phyloP scores from a whole-genome alignment of 2,113 vertebrate genomes.

The Caloenas nicobarica region DNA sequence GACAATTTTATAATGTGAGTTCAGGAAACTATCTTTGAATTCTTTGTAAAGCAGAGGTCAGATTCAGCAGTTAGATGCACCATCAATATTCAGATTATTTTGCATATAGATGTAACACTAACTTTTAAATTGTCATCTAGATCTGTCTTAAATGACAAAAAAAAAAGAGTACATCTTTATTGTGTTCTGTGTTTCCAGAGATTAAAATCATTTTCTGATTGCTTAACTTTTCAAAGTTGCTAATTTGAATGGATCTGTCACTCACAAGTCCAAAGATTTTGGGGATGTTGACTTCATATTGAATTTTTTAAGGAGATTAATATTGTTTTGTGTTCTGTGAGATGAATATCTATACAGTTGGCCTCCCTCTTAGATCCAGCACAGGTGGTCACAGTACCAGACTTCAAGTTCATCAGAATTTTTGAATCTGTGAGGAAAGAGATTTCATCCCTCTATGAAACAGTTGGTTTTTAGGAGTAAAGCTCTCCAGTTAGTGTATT shows the following conservation, averaged over 20 bases:
- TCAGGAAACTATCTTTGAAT: not conserved
- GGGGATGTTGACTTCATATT: not conserved
- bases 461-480: not conserved
- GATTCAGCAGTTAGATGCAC: not conserved
- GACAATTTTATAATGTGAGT: not conserved
- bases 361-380: not conserved
- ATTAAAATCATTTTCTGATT: not conserved
- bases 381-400: not conserved
- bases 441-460: not conserved
- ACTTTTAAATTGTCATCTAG: not conserved
- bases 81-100: not conserved
- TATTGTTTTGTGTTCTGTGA: not conserved
- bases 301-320: not conserved
- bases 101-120: not conserved
- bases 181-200: not conserved
- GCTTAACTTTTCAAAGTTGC: not conserved
- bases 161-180: not conserved
- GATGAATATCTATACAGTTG: not conserved
- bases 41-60: not conserved
- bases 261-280: not conserved
- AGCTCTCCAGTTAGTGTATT: not conserved
- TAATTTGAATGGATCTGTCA: not conserved
- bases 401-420: not conserved
- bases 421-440: not conserved
- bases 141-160: not conserved